Conservation (phyloP, 1,140 invertebrate genomes). For the Drosophila fuyamai region DNA sequence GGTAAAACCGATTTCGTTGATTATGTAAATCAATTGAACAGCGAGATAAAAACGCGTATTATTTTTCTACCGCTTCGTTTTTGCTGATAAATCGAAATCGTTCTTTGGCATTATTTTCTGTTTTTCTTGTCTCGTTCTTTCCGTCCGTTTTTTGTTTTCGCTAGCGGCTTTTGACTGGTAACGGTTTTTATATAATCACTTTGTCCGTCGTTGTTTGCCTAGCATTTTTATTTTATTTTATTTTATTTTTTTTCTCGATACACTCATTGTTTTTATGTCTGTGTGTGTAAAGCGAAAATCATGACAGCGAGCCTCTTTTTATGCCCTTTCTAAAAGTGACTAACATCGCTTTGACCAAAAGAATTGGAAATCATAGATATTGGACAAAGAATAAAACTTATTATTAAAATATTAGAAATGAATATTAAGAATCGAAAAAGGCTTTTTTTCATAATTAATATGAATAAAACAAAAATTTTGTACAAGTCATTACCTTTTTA, state of each 20-base stretch:
- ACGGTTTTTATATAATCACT: constrained; percentile 63
- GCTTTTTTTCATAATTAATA: neutral
- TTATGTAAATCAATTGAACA: constrained; percentile 79
- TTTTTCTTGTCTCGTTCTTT: constrained; percentile 39
- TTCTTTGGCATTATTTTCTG: constrained; percentile 68
- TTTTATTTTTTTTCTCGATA: constrained; percentile 42
- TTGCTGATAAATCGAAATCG: constrained; percentile 76
- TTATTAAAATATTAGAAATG: neutral
- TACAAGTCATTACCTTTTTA: too few species aligned
- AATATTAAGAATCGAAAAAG: neutral
- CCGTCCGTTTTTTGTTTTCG: constrained; percentile 32
- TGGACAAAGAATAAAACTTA: too few species aligned
- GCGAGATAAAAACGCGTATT: constrained; percentile 69
- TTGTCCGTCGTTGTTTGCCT: constrained; percentile 50
- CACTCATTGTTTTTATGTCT: constrained; percentile 31
- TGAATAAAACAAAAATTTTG: neutral
- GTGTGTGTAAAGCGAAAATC: constrained; percentile 43
- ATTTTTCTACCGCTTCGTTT: constrained; percentile 33
- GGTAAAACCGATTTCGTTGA: constrained; percentile 69
- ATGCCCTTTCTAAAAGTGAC: constrained; percentile 10
- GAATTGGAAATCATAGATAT: neutral
- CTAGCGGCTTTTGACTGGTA: constrained; percentile 43
- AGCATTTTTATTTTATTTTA: constrained; percentile 51
- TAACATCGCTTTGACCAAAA: neutral
- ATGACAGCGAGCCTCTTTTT: constrained; percentile 57